Percentiles rank a stretch among this genome's conserved stretches.
Conservation (phyloP, 2,888 invertebrate species). For the Orchesellides sinensis region DNA sequence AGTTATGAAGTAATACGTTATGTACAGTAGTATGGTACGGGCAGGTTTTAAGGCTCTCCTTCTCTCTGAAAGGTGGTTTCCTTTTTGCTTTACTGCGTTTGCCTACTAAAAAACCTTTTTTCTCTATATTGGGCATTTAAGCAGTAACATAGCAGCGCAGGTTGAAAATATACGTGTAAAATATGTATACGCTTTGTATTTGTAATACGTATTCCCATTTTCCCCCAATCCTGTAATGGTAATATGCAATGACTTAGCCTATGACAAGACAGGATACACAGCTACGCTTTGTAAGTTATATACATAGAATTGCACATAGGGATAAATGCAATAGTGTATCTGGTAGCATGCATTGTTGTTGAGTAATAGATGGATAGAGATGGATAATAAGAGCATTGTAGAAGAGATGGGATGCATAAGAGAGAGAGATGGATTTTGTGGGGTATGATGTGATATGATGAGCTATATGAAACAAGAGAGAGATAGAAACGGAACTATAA, state of each 20-base stretch:
- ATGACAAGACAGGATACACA: background rate
- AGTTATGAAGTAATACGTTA: too few species aligned
- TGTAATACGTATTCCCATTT: background rate
- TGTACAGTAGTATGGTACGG: too few species aligned
- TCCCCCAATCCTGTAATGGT: background rate
- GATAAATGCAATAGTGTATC: constrained; percentile 5
- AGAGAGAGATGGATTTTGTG: too few species aligned
- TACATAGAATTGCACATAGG: background rate
- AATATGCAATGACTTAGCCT: background rate
- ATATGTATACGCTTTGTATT: background rate
- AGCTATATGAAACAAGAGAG: too few species aligned
- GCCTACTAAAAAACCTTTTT: too few species aligned
- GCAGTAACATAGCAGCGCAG: background rate
- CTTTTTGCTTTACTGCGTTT: background rate
- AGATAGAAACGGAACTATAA: too few species aligned
- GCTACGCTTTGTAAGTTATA: background rate
- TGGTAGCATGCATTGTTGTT: constrained; percentile 2
- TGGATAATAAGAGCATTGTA: too few species aligned
- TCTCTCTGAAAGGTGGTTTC: background rate
- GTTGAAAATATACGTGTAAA: background rate
- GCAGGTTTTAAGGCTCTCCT: too few species aligned
- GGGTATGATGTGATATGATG: too few species aligned
- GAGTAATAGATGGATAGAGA: too few species aligned
- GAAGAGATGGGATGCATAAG: too few species aligned
- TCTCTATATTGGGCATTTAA: too few species aligned